Base-by-base conservation (phyloP, 2,888 invertebrate species). In the Nymphalis polychloros region DNA sequence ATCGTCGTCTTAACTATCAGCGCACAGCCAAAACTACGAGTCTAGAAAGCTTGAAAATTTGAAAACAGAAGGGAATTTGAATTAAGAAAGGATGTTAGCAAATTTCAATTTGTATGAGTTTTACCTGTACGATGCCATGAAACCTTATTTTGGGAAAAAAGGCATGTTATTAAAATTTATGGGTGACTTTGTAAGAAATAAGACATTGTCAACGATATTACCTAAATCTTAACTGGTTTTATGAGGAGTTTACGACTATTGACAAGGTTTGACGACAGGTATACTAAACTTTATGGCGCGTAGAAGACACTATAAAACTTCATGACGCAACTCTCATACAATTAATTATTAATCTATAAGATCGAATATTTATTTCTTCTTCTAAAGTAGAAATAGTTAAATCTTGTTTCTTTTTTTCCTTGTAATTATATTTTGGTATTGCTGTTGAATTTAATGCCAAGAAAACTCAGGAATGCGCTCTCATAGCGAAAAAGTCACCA, bases 181-280 rank as follows among this genome's bases (percentile, higher is more conserved):
- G 41, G 41, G 41, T 52, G 0, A 2, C 20, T 46, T 53, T 17
- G 48, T 20, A 20, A 47, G 59, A 49, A 49, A 48, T 52, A 52
- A 61, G 27, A 55, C 61, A 64, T 61, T 64, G 60, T 55, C 27
- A 35, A 61, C 49, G 61, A 27, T 23, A 49, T 66, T 60, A 63
- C 48, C 59, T 65, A 53, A 68, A 63, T 68, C 59, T 53, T 60
- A 55, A 61, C 68, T 49, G 49, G 68, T 74, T 79, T 80, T 78
- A 82, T 76, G 66, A 75, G 68, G 74, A 63, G 72, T 79, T 81
- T 79, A 83, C 77, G 75, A 64, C 68, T 77, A 76, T 78, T 81
- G 79, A 79, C 78, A 76, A 74, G 71, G 66, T 68, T 63, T 76
- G 69, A 73, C 77, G 66, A 63, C 67, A 71, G 63, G 66, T 68